Evolutionary conservation across 2,113 vertebrate species (phyloP), one percentile per base, ranked within the genome.

Genomic region (Neofelis nebulosa): DNA sequence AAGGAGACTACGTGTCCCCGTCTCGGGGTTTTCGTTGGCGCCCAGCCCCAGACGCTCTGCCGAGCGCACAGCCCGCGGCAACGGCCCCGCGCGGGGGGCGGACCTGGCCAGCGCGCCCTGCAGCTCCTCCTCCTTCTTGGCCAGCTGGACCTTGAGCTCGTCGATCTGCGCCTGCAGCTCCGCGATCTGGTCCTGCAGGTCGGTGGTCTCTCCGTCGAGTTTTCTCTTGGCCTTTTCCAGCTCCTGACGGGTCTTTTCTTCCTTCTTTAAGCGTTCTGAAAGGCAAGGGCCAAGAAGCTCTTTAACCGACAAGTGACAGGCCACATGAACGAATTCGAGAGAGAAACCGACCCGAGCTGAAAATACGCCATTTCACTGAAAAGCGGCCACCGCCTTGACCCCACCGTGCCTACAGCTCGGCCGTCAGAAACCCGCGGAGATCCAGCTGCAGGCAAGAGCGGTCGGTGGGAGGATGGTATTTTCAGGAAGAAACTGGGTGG

Each of bases 151-250:
- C 98, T 99, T 99, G 88, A 99, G 99, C 96, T 99, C 99, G 23
- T 99, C 99, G 4, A 99, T 99, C 98, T 99, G 99, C 2, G 99
- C 99, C 98, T 99, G 99, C 2, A 99, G 99, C 98, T 99, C 99
- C 0, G 99, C 99, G 7, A 99, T 99, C 99, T 99, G 99, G 98
- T 99, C 99, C 98, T 99, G 99, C 83, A 99, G 99, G 98, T 99
- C 99, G 0, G 99, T 99, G 0, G 99, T 99, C 97, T 99, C 99
- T 0, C 99, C 99, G 1, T 99, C 99, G 57, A 99, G 99, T 96
- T 99, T 99, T 50, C 99, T 99, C 96, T 99, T 99, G 73, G 99
- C 99, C 97, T 99, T 99, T 97, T 99, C 99, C 86, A 99, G 97
- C 96, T 99, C 99, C 91, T 99, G 99, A 0, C 99, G 99, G 0